Evolutionary conservation across 2,888 invertebrate genomes (phyloP), one percentile per base, ranked within the genome.

Genomic region (Ptychoptera albimana): DNA sequence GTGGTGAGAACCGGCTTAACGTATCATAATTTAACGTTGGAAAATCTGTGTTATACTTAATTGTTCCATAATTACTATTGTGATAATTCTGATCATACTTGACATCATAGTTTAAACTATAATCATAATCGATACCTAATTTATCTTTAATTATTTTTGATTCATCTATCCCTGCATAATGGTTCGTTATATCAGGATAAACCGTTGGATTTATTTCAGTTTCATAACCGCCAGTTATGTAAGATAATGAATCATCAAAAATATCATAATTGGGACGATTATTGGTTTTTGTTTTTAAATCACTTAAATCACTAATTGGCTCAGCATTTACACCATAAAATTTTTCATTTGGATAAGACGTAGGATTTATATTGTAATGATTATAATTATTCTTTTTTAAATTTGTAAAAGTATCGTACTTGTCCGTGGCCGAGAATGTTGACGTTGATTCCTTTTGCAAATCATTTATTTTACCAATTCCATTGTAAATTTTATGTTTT

Each of bases 1-100:
- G 85, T 2, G 85, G 84, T 13, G 82, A 84, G 61, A 82, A 82
- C 48, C 62, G 35, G 6, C 35, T 13, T 8, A 13, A 35, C 3
- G n/a, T 35, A 35, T 35, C 13, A 35, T 35, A n/a, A 35, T 35
- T 35, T n/a, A 12, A 35, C 8, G 35, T 12, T 6, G n/a, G n/a
- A 7, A 23, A 23, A 23, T 37, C 32, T 6, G 37, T 42, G 23
- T 42, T 38, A 10, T 29, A 45, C n/a, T 45, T 38, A 16, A 42
- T 7, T 38, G 45, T 8, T 23, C 34, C 36, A 12, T 44, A 46
- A 16, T 44, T 46, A 39, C 36, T 44, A 23, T 23, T 23, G 23
- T 23, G 23, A 23, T 23, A 23, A 23, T 23, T 23, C 7, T 23
- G 23, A 23, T 23, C 23, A 23, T 23, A 23, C 23, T 23, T 23